These are phyloP conservation scores for Notothenia rossii DNA, from an alignment of 2,113 vertebrate genomes.

Conservation along the genomic window DNA sequence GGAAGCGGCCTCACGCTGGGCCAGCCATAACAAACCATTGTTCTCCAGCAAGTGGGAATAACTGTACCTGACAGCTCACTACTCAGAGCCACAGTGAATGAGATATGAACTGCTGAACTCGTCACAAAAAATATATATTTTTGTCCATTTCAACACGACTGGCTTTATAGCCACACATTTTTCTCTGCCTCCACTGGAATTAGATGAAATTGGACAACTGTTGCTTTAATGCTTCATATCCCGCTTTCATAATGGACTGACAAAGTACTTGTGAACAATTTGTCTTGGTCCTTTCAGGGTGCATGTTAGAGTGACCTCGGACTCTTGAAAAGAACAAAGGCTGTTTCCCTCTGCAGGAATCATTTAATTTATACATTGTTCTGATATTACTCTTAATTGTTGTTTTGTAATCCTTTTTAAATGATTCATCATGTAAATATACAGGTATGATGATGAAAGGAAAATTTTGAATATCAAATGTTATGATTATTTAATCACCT, in stretches of 20 bases:
- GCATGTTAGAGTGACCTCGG: slow-evolving; percentile 3
- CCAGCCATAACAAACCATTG: slow-evolving; percentile 65
- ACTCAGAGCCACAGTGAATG: not conserved
- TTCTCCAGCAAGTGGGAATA: slow-evolving; percentile 59
- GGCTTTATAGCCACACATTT: not conserved
- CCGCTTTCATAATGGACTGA: not conserved
- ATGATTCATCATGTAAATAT: not conserved
- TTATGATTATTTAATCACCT: not conserved
- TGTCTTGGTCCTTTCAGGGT: too few relatives aligned
- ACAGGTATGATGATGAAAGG: not conserved
- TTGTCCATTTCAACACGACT: not conserved
- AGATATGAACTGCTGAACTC: slow-evolving; percentile 28
- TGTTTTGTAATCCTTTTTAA: not conserved
- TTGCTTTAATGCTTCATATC: not conserved
- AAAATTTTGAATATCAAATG: not conserved
- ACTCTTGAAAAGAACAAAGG: slow-evolving; percentile 5
- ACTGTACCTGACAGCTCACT: slow-evolving; percentile 43
- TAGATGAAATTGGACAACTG: not conserved
- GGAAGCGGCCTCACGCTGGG: slow-evolving; percentile 40
- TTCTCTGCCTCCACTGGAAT: not conserved
- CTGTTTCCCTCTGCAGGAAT: not conserved
- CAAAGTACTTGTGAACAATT: not conserved
- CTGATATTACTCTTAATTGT: not conserved
- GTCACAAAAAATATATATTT: not conserved
- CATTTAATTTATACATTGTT: not conserved